These are phyloP conservation scores for Calameuta pallipes DNA, from an alignment of 2,888 invertebrate genomes.

Conservation along the genomic window DNA sequence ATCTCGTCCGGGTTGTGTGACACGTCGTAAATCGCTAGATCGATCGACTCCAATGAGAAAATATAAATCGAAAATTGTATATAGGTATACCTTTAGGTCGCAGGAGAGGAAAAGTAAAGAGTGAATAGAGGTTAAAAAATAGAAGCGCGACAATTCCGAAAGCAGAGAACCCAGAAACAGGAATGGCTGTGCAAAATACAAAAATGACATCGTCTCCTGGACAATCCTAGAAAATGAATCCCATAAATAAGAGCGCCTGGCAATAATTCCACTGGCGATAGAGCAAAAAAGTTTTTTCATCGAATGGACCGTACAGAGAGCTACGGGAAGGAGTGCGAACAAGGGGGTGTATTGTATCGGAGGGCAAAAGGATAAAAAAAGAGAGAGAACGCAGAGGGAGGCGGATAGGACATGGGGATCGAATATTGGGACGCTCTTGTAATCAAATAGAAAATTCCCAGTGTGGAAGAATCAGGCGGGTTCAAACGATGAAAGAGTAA, in stretches of 20 bases:
- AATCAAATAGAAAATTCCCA: constrained; percentile 58
- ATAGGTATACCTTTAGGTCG: too few species aligned
- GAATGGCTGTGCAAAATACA: background rate
- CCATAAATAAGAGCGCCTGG: constrained; percentile 58
- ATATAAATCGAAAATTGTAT: too few species aligned
- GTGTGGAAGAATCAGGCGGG: constrained; percentile 42
- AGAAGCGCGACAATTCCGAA: too few species aligned
- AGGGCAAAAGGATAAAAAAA: constrained; percentile 29
- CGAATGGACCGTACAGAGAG: constrained; percentile 8
- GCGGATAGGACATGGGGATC: constrained; percentile 13
- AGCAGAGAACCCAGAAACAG: too few species aligned
- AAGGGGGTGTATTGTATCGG: constrained; percentile 31
- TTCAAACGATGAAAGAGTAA: constrained; percentile 55
- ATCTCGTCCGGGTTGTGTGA: too few species aligned
- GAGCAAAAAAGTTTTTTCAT: constrained; percentile 54
- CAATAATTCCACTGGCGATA: constrained; percentile 57
- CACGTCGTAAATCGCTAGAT: too few species aligned
- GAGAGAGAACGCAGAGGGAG: constrained; percentile 21
- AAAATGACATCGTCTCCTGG: constrained; percentile 26
- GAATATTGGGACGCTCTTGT: constrained; percentile 35
- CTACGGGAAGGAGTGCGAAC: background rate
- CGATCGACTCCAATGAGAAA: too few species aligned
- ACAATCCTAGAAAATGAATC: constrained; percentile 53
- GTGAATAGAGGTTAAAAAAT: too few species aligned
- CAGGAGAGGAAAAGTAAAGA: too few species aligned